Percentiles rank a stretch among this genome's conserved stretches.
These are phyloP conservation scores for Rhagoletis zephyria DNA, from an alignment of 1,140 invertebrate species.

Conservation along the genomic window DNA sequence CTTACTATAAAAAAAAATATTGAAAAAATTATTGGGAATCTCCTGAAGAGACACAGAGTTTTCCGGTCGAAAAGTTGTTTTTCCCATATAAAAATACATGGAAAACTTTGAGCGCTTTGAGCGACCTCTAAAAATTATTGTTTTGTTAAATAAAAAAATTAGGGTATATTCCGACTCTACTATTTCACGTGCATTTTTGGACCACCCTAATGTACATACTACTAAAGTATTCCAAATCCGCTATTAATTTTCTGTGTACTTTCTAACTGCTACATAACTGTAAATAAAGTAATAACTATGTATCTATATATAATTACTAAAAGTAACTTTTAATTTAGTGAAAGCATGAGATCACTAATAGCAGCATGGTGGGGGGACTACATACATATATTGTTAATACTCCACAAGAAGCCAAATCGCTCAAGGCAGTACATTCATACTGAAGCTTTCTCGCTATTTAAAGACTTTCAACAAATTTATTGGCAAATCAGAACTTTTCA, in stretches of 20 bases:
- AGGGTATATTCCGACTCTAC: too few relatives aligned
- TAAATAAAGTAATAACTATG: slow-evolving; percentile 18
- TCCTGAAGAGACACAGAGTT: too few relatives aligned
- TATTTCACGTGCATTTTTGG: neutral
- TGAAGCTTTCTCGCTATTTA: neutral
- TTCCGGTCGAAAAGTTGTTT: too few relatives aligned
- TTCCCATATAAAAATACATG: too few relatives aligned
- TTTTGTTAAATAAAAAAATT: too few relatives aligned
- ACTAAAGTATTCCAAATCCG: neutral
- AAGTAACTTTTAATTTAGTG: neutral
- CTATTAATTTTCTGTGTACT: neutral
- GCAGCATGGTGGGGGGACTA: neutral
- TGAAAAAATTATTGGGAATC: too few relatives aligned
- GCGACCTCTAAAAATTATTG: too few relatives aligned
- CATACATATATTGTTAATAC: neutral
- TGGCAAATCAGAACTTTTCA: neutral
- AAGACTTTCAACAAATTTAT: neutral
- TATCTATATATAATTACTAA: neutral
- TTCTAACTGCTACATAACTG: neutral
- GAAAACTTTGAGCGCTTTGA: too few relatives aligned
- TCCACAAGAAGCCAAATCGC: neutral
- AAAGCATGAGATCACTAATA: slow-evolving; percentile 32
- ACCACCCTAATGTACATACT: neutral
- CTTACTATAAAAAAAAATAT: too few relatives aligned
- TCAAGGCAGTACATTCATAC: neutral